Percentiles rank a stretch among this genome's conserved stretches.
These are phyloP conservation scores for Stomorhina lunata DNA, from an alignment of 2,888 invertebrate genomes.

Conservation along the genomic window DNA sequence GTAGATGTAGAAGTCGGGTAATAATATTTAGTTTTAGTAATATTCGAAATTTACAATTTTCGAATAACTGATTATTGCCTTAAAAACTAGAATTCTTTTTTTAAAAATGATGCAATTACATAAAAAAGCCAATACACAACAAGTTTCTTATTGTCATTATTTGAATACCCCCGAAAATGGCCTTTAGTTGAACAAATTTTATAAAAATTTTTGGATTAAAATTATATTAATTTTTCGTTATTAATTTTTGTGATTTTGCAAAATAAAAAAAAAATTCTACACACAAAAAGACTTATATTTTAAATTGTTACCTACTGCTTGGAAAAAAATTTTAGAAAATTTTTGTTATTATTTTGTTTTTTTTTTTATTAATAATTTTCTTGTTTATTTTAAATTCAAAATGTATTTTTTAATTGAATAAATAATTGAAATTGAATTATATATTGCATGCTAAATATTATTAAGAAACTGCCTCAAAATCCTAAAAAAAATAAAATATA, in stretches of 20 bases:
- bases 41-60: no score
- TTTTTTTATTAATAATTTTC: neutral
- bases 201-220: constrained; percentile 4
- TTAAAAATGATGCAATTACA: no score
- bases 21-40: no score
- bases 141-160: neutral
- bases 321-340: neutral
- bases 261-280: neutral
- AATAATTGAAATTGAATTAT: neutral
- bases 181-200: constrained; percentile 12
- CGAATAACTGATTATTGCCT: no score
- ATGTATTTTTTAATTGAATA: neutral
- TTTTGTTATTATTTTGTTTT: neutral
- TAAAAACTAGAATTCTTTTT: no score
- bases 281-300: neutral
- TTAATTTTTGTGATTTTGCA: neutral
- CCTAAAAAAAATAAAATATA: neutral
- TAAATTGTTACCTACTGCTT: neutral
- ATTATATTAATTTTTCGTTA: constrained; percentile 15
- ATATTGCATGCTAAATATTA: neutral
- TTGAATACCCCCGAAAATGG: neutral
- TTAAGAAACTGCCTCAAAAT: neutral
- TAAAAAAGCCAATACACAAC: neutral
- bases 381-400: neutral
- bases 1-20: no score